Percentiles rank a stretch among this genome's conserved stretches.
These are phyloP conservation scores for Drosophila prostipennis DNA, from an alignment of 2,888 invertebrate species.

Conservation along the genomic window DNA sequence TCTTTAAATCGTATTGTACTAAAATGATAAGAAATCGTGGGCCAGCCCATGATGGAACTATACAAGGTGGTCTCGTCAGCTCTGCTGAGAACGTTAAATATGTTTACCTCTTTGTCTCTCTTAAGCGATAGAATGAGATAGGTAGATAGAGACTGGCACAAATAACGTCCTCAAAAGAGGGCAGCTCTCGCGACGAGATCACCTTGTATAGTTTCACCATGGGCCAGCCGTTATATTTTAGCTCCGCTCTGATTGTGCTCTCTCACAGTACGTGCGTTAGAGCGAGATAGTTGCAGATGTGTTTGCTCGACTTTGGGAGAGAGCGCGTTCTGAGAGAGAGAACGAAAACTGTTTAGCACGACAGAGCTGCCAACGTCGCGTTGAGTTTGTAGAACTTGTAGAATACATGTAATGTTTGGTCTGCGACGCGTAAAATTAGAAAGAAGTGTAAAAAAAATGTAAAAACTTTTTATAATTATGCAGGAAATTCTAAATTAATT, in stretches of 20 bases:
- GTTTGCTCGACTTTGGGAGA: not conserved
- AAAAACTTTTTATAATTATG: not conserved
- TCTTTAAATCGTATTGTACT: not conserved
- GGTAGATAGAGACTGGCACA: no score
- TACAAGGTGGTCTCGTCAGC: no score
- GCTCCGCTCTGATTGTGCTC: not conserved
- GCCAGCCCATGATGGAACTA: no score
- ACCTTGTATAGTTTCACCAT: no score
- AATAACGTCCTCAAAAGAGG: no score
- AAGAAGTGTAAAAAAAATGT: not conserved
- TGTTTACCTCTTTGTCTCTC: no score
- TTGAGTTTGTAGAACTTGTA: not conserved
- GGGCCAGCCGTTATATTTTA: not conserved
- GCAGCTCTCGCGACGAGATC: no score
- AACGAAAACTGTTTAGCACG: not conserved
- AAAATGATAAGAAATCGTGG: not conserved
- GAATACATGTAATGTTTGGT: not conserved
- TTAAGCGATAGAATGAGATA: no score
- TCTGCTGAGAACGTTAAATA: no score
- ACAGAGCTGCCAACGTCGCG: no score
- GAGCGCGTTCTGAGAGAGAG: not conserved
- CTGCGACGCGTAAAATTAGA: not conserved
- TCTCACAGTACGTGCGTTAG: not conserved
- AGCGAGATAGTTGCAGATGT: not conserved
- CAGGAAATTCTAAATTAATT: no score